Evolutionary conservation across 2,797 vertebrate species (phyloP).

Genomic region (Eleutherodactylus coqui): DNA sequence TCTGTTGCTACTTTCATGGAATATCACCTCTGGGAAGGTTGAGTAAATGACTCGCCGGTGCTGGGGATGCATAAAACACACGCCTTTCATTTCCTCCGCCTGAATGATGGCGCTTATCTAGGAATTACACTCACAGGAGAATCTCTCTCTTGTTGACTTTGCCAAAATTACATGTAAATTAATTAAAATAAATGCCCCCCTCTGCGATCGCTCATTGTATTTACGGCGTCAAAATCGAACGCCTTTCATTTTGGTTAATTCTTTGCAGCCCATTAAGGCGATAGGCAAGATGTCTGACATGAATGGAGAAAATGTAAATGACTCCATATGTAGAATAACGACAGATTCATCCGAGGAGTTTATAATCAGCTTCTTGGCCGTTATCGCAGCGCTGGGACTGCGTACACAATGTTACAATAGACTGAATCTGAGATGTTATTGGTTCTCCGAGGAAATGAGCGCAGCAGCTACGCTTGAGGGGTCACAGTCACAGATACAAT

Average conservation of each 20-base stretch:
- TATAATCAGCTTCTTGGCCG: not conserved
- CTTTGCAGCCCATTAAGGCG: not conserved
- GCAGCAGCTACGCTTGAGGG: not conserved
- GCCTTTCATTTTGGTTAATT: not conserved
- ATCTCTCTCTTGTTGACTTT: slow-evolving; percentile 2
- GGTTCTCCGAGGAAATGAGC: not conserved
- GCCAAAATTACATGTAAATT: not conserved
- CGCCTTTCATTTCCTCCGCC: slow-evolving; percentile 3
- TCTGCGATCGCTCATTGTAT: not conserved
- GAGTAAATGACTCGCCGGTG: not conserved
- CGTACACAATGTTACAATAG: not conserved
- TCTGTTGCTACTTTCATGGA: slow-evolving; percentile 15
- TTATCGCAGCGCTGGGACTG: not conserved
- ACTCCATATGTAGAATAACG: not conserved
- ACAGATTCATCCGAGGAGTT: not conserved
- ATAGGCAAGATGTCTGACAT: not conserved
- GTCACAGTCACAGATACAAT: not conserved
- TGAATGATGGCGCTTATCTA: slow-evolving; percentile 14
- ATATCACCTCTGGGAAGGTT: slow-evolving; percentile 40
- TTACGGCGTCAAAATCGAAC: not conserved
- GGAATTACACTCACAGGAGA: not conserved
- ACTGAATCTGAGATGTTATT: not conserved
- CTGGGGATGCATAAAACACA: not conserved
- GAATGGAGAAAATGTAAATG: not conserved
- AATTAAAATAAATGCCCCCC: not conserved